These are phyloP conservation scores for Ametastegia equiseti DNA, from an alignment of 2,888 invertebrate genomes.

Conservation along the genomic window DNA sequence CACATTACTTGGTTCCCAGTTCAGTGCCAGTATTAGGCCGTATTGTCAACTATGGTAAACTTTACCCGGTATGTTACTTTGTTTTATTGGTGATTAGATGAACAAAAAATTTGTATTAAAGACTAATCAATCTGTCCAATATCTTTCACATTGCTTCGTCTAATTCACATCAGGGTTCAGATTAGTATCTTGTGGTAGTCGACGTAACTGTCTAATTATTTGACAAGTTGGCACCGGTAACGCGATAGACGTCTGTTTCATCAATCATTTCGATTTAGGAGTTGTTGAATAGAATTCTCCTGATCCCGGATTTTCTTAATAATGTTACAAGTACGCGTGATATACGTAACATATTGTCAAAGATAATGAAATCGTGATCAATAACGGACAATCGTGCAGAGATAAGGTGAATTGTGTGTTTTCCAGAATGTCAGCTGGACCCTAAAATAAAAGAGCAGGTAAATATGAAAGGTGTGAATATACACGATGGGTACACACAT, in stretches of 20 bases:
- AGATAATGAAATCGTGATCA: no score
- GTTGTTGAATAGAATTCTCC: not conserved
- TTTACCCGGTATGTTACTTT: no score
- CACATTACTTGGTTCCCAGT: no score
- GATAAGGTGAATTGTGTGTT: not conserved
- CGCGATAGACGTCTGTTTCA: not conserved
- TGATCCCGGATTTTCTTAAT: not conserved
- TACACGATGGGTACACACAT: not conserved
- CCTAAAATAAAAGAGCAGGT: not conserved
- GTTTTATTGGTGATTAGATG: no score
- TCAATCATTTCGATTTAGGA: not conserved
- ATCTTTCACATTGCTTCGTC: not conserved
- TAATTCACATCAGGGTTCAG: not conserved
- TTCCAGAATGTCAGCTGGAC: not conserved
- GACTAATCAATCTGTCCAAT: not conserved
- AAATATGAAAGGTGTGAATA: constrained; percentile 26
- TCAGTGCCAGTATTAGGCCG: no score
- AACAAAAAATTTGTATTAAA: not conserved
- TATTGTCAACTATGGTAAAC: no score
- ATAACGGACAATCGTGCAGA: no score
- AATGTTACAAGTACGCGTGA: not conserved
- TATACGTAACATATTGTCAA: no score
- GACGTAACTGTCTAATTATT: not conserved
- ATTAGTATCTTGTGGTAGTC: not conserved
- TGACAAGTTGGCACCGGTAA: not conserved